These are phyloP conservation scores for Papilio polyxenes DNA, from an alignment of 1,140 invertebrate species.

Conservation along the genomic window DNA sequence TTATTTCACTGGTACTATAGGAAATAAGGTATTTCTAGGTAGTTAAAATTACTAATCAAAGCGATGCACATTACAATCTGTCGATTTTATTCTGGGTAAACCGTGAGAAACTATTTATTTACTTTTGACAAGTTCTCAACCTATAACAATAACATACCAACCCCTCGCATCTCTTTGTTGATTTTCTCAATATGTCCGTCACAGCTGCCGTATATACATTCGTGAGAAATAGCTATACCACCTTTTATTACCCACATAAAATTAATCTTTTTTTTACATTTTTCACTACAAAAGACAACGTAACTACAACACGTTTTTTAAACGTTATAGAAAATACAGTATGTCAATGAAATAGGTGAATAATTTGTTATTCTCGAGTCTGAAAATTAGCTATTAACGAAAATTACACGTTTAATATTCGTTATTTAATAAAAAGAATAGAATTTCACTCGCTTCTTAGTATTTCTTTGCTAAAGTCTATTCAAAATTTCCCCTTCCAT, in stretches of 20 bases:
- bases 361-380: too few species aligned
- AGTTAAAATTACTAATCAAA: not conserved
- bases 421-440: not conserved
- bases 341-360: too few species aligned
- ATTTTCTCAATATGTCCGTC: not conserved
- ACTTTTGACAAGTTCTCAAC: conserved; percentile 9
- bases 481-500: not conserved
- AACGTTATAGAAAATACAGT: too few species aligned
- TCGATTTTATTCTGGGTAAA: not conserved
- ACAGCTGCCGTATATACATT: not conserved
- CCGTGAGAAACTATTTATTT: conserved; percentile 9
- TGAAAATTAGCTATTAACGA: too few species aligned
- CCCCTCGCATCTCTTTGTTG: conserved; percentile 24
- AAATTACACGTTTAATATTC: too few species aligned
- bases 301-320: too few species aligned
- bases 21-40: too few species aligned
- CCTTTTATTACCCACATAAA: not conserved
- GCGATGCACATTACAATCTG: not conserved
- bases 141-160: conserved; percentile 25
- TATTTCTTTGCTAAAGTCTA: not conserved
- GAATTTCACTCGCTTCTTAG: not conserved
- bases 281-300: not conserved
- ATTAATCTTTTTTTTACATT: not conserved
- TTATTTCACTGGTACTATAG: not conserved
- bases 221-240: not conserved